A percentile compares a stretch with the other conserved stretches of the same genome.
phyloP scores from a whole-genome alignment of 2,113 vertebrate genomes.

The Oreamnos americanus region DNA sequence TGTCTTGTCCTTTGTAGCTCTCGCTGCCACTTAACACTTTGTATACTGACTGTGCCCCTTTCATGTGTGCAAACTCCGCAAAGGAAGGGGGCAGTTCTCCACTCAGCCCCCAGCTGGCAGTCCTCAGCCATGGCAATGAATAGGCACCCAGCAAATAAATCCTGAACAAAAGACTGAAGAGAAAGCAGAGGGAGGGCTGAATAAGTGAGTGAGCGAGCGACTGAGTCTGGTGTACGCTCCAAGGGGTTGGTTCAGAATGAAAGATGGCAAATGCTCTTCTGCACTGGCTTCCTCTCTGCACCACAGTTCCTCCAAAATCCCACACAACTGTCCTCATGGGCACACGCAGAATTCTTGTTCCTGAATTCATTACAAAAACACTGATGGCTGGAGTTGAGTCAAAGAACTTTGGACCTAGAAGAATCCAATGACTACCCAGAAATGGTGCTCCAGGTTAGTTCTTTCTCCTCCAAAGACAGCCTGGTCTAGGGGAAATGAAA shows the following conservation, averaged over 20 bases:
- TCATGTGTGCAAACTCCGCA: fast-evolving
- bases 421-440: fast-evolving
- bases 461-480: not conserved
- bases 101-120: fast-evolving
- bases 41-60: no score
- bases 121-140: no score
- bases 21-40: not conserved
- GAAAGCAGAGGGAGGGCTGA: not conserved
- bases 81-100: not conserved
- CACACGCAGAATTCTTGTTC: not conserved
- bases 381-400: not conserved
- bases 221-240: fast-evolving
- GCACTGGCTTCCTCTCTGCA: not conserved
- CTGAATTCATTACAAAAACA: no score
- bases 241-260: not conserved
- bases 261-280: not conserved
- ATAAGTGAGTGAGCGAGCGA: not conserved
- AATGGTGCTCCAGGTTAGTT: not conserved
- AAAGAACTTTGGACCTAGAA: not conserved
- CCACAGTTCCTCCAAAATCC: not conserved
- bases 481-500: not conserved
- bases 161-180: not conserved
- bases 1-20: not conserved
- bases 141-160: not conserved
- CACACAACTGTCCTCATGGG: not conserved